Base-by-base conservation (phyloP, 2,113 vertebrate genomes). In the Melanerpes formicivorus region DNA sequence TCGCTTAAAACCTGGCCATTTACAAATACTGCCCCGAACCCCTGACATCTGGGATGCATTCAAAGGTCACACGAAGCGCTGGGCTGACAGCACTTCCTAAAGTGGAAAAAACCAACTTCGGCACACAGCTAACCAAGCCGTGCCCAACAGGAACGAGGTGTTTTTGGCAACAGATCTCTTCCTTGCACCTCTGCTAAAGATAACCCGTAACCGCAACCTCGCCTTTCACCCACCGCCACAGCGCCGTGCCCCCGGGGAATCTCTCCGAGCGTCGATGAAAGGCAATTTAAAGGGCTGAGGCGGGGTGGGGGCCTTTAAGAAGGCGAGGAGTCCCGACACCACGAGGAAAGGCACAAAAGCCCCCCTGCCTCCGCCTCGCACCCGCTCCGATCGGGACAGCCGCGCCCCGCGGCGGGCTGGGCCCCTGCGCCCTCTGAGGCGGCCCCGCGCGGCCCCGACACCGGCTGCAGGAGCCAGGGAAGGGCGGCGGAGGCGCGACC, bases 91-190 rank as follows among this genome's bases (percentile, higher is more conserved):
- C 34, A 3, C 22, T 37, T 25, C 37, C 34, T 11, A 64, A 27
- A 2, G 29, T 5, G 4, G 18, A 26, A 11, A 14, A 50, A 21
- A 21, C 19, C 18, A 18, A 9, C 34, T 22, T 1, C 1, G 0
- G 54, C 54, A 0, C 50, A 2, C 9, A 3, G 70, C 40, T 9
- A 14, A 42, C 1, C 25, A 6, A 19, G 67, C 26, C 4, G 27
- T 0, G 19, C 55, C 7, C 40, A 18, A 3, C 7, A 1, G n/a
- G 5, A 26, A 5, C 0, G 2, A 15, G 3, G 0, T 1, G 3
- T 30, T 9, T 9, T 10, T 6, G 40, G 29, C 10, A 3, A 6
- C 19, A 0, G 22, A 8, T 5, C 6, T 0, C 2, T 5, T 4
- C 6, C 25, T 46, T 2, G n/a, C 18, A 21, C 18, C 44, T 12